A percentile compares a stretch with the other conserved stretches of the same genome.
Conservation (phyloP, 2,113 vertebrate species). For the Mola mola region DNA sequence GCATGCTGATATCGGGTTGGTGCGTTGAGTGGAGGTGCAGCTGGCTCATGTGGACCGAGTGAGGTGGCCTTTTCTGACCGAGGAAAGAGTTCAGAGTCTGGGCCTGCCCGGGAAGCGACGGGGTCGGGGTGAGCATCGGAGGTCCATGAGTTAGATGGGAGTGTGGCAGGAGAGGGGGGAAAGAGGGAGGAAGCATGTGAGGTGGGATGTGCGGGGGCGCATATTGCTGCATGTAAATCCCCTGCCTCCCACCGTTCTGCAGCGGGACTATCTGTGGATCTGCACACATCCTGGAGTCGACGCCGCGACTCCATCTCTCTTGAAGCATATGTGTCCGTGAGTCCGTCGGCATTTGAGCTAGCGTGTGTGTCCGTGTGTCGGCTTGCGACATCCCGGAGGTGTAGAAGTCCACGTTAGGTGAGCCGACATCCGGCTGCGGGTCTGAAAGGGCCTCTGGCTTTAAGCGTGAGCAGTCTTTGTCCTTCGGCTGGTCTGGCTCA, state of each 20-base stretch:
- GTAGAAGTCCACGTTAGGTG: constrained; percentile 5
- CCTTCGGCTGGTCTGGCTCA: constrained; percentile 5
- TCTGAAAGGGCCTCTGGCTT: constrained; percentile 7
- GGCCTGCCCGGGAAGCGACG: constrained; percentile 2
- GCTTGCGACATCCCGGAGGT: neutral
- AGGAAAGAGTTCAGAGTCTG: constrained; percentile 56
- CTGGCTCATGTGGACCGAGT: constrained; percentile 40
- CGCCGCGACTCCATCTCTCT: constrained; percentile 39
- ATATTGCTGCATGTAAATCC: constrained; percentile 67
- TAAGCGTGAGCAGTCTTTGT: neutral
- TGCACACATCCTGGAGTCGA: constrained; percentile 16
- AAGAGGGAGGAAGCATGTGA: constrained; percentile 56
- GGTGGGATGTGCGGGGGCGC: constrained; percentile 43
- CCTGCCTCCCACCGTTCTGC: constrained; percentile 30
- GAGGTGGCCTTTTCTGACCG: constrained; percentile 18
- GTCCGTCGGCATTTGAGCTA: neutral
- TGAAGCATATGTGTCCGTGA: constrained; percentile 16
- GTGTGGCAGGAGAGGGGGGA: constrained; percentile 41
- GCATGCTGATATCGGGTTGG: constrained; percentile 35
- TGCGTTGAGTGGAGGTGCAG: constrained; percentile 40
- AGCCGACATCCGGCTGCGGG: neutral
- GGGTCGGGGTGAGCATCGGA: constrained; percentile 26
- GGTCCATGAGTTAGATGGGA: constrained; percentile 54
- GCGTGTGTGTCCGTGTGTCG: constrained; percentile 5
- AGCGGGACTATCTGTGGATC: constrained; percentile 16